phyloP scores from a whole-genome alignment of 2,113 vertebrate genomes.

The Campylorhamphus procurvoides region DNA sequence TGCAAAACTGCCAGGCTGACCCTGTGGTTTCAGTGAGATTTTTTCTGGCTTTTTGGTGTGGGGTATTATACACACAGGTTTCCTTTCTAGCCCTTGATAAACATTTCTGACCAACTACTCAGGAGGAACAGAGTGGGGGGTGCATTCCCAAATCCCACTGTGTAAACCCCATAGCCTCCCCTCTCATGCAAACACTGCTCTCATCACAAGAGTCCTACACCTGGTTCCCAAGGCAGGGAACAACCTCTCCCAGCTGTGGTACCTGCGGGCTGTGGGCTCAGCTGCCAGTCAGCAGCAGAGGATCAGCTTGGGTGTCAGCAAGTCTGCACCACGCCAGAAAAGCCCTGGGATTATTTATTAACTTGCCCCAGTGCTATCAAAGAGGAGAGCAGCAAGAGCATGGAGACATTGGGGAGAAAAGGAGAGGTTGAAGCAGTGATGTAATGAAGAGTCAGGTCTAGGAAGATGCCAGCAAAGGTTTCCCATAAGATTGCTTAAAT shows the following conservation, averaged over 20 bases:
- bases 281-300: neutral
- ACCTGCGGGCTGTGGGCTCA: rapidly evolving
- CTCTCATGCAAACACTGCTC: neutral
- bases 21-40: constrained; percentile 28
- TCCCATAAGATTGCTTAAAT: neutral
- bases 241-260: rapidly evolving
- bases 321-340: rapidly evolving
- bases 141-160: neutral
- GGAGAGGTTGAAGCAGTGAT: rapidly evolving
- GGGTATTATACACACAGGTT: constrained; percentile 22
- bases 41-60: constrained; percentile 49
- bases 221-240: rapidly evolving
- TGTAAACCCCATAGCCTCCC: neutral
- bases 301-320: neutral
- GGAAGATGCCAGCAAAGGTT: neutral
- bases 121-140: neutral
- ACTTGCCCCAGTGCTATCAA: neutral
- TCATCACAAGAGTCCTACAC: neutral
- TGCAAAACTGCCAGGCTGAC: constrained; percentile 30
- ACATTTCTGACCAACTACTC: constrained; percentile 28
- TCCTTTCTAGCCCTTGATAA: constrained; percentile 47
- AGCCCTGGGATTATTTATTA: neutral
- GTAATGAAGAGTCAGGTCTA: neutral
- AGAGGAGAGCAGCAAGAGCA: neutral
- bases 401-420: neutral